Evolutionary conservation across 2,113 vertebrate species (phyloP).

Genomic region (Alethe diademata): DNA sequence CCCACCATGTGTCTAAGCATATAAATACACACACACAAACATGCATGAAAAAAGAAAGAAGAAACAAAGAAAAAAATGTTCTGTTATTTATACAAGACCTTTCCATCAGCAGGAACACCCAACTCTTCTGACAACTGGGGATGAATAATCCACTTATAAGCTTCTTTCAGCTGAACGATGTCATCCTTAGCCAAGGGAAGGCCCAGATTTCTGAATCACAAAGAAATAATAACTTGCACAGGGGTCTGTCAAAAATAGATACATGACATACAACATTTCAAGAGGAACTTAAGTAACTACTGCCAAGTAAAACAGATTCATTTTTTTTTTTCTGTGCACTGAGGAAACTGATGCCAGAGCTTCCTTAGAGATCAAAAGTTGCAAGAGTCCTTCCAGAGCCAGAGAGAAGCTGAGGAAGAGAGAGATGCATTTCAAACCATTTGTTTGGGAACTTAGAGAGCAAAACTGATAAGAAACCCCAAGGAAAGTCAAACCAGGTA

Average conservation of each 20-base stretch:
- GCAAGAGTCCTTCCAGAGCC: background rate
- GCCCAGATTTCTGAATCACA: slow-evolving; percentile 83
- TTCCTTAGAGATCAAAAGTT: background rate
- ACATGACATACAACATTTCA: background rate
- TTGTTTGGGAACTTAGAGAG: background rate
- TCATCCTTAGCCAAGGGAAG: slow-evolving; percentile 82
- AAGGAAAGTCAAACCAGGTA: background rate
- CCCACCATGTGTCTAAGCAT: background rate
- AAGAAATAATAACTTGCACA: slow-evolving; percentile 37
- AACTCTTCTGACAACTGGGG: slow-evolving; percentile 84
- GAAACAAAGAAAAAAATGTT: background rate
- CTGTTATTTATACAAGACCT: slow-evolving; percentile 70
- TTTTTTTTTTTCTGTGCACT: background rate
- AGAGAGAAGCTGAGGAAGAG: background rate
- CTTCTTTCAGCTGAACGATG: slow-evolving; percentile 91
- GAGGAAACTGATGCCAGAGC: background rate
- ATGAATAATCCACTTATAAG: slow-evolving; percentile 94
- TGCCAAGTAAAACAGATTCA: background rate
- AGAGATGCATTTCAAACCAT: background rate
- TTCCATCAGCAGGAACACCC: slow-evolving; percentile 84
- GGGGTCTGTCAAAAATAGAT: background rate
- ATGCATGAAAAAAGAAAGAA: background rate
- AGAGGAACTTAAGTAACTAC: background rate
- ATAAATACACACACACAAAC: background rate
- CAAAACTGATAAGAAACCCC: background rate